Evolutionary conservation across 2,888 invertebrate genomes (phyloP).

Genomic region (Philopedon plagiatum): DNA sequence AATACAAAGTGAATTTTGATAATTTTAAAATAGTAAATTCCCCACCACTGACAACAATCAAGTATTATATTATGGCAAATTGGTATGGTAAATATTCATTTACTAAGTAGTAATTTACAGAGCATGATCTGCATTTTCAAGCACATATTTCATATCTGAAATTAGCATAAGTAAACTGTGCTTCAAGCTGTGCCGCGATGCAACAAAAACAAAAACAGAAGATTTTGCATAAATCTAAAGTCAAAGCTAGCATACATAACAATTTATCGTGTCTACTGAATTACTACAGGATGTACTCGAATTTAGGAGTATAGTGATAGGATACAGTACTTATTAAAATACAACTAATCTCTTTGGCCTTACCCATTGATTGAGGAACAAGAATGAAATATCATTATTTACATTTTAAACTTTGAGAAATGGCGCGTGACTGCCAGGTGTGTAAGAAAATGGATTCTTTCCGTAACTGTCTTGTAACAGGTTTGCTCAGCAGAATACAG

Average conservation of each 20-base stretch:
- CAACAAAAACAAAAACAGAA: slow-evolving; percentile 40
- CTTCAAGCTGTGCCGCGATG: slow-evolving; percentile 25
- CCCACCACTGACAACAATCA: not conserved
- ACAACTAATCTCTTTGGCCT: too few species aligned
- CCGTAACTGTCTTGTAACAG: too few species aligned
- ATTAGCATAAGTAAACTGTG: slow-evolving; percentile 48
- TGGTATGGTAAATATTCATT: slow-evolving; percentile 48
- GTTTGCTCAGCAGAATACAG: too few species aligned
- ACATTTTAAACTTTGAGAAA: too few species aligned
- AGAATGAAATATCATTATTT: too few species aligned
- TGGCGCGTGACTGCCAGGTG: too few species aligned
- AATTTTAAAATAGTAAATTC: not conserved
- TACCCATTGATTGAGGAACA: too few species aligned
- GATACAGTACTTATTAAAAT: too few species aligned
- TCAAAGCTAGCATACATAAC: slow-evolving; percentile 37
- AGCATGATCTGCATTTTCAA: slow-evolving; percentile 45
- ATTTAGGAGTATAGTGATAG: too few species aligned
- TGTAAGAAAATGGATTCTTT: too few species aligned
- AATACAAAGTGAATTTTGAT: too few species aligned
- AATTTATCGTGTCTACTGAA: slow-evolving; percentile 22
- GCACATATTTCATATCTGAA: slow-evolving; percentile 40
- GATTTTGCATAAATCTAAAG: slow-evolving; percentile 46
- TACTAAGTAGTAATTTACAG: slow-evolving; percentile 42
- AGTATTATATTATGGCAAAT: slow-evolving; percentile 21
- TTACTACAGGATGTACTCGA: not conserved